Conservation (phyloP, 2,797 vertebrate genomes). For the Gadopsis bispinosus region DNA sequence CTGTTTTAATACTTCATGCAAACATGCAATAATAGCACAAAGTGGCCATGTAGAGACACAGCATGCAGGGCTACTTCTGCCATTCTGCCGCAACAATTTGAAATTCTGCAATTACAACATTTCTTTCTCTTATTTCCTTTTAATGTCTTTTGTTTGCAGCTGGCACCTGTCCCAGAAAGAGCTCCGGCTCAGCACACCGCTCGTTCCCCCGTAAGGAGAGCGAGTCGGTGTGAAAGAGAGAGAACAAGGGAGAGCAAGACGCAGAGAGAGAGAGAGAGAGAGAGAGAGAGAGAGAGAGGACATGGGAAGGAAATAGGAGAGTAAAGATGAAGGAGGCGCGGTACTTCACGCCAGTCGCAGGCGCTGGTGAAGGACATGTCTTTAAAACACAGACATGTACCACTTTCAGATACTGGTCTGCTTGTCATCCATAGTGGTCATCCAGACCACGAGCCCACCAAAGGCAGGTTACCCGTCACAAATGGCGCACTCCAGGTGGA, state of each 20-base stretch:
- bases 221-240: constrained; percentile 69
- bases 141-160: constrained; percentile 91
- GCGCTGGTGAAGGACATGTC: constrained; percentile 47
- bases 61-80: constrained; percentile 32
- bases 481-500: constrained; percentile 74
- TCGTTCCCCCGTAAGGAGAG: constrained; percentile 69
- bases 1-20: constrained; percentile 50
- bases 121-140: constrained; percentile 81
- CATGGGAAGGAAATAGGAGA: constrained; percentile 65
- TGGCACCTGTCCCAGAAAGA: constrained; percentile 95
- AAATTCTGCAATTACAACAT: constrained; percentile 64
- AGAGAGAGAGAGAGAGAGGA: constrained; percentile 64
- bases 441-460: constrained; percentile 54
- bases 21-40: constrained; percentile 37
- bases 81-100: constrained; percentile 51
- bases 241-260: constrained; percentile 68
- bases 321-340: constrained; percentile 62
- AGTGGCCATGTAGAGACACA: constrained; percentile 14
- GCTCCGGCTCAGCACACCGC: constrained; percentile 79
- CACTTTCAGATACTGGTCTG: constrained; percentile 47
- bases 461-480: constrained; percentile 68
- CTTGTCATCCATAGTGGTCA: constrained; percentile 59
- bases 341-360: constrained; percentile 60
- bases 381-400: constrained; percentile 57
- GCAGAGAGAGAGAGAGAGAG: constrained; percentile 59